Evolutionary conservation across 2,888 invertebrate species (phyloP), one percentile per base, ranked within the genome.

Genomic region (Apeira syringaria): DNA sequence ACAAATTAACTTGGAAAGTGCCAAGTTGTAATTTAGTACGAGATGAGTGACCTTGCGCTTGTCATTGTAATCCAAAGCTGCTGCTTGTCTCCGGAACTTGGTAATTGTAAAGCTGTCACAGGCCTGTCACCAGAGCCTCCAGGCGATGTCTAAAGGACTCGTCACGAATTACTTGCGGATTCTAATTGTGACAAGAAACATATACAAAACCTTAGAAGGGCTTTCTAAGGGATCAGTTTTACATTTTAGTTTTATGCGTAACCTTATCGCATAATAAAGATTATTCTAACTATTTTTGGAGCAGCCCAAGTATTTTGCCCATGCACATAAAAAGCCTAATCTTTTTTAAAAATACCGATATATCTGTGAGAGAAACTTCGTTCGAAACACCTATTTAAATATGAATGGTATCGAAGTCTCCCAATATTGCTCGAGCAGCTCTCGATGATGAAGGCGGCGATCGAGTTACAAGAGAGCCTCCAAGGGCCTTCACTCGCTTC

Each of bases 71-170:
- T 47, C 44, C 40, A 31, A 38, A 47, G 45, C 34, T 26, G 42
- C n/a, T 13, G 54, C 51, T 51, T 51, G 50, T 46, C 43, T 43
- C 44, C 44, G 20, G 35, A 36, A 38, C 22, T 34, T 34, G 15
- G 42, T 46, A 46, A 46, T 47, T 45, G 45, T 48, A 45, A 37
- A 26, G 47, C 40, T 47, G 53, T 48, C 43, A 47, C 41, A 9
- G 35, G 36, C 39, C 24, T 32, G 41, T 45, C 45, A 31, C 38
- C n/a, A 2, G 27, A 2, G 15, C 15, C 25, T 31, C 11, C 26
- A 8, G 17, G 26, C 8, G 8, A 5, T 7, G 17, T 9, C 28
- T 18, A 40, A 33, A 15, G 40, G 12, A n/a, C n/a, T n/a, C n/a
- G n/a, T n/a, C n/a, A n/a, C n/a, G n/a, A n/a, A n/a, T n/a, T n/a